These are phyloP conservation scores for Anarhynchus alexandrinus DNA, from an alignment of 2,113 vertebrate species.

Conservation along the genomic window DNA sequence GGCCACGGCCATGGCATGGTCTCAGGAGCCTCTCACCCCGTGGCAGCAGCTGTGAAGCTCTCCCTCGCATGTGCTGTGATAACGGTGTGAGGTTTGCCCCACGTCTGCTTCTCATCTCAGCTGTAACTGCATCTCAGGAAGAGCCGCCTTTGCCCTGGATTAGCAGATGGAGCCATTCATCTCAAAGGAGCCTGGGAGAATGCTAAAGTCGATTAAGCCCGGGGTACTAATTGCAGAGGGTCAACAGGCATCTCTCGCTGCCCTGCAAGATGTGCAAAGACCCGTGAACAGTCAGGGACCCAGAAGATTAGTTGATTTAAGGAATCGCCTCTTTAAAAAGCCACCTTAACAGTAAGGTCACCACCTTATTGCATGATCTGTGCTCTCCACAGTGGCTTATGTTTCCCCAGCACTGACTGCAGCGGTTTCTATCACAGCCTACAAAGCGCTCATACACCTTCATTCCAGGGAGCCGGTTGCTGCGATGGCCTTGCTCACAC, in stretches of 20 bases:
- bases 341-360: neutral
- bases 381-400: neutral
- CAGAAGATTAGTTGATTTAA: neutral
- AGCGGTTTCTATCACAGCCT: neutral
- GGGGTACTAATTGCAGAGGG: neutral
- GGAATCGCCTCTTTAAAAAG: neutral
- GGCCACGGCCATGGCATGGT: fast-evolving
- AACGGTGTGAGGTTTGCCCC: neutral
- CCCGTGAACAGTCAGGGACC: neutral
- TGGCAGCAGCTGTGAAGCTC: neutral
- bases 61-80: neutral
- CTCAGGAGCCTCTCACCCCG: neutral
- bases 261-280: neutral
- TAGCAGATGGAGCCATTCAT: neutral
- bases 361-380: neutral
- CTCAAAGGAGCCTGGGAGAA: neutral
- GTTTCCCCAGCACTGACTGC: neutral
- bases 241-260: neutral
- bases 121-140: neutral
- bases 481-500: neutral
- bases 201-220: neutral
- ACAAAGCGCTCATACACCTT: neutral
- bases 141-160: neutral
- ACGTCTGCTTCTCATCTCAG: neutral
- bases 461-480: neutral